Conservation (phyloP, 2,888 invertebrate species). For the Sminthurides aquaticus region DNA sequence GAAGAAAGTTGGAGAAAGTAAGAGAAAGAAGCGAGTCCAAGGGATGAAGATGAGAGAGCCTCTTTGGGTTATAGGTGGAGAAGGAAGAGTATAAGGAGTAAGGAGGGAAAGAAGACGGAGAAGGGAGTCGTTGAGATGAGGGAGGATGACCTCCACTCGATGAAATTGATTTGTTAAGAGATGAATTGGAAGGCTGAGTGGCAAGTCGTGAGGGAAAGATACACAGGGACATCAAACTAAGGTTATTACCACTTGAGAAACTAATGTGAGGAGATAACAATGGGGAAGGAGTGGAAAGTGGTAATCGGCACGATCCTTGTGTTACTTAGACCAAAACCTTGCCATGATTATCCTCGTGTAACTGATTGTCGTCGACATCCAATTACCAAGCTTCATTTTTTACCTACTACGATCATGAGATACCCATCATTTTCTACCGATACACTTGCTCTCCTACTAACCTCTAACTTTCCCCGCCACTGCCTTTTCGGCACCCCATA, state of each 20-base stretch:
- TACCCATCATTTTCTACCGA: too few species aligned
- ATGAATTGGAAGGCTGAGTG: constrained; percentile 19
- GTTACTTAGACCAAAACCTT: constrained; percentile 8
- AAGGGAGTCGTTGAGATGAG: background rate
- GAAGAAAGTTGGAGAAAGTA: background rate
- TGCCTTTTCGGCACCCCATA: too few species aligned
- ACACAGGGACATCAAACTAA: constrained; percentile 29
- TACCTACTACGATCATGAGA: too few species aligned
- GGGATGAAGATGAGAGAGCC: too few species aligned
- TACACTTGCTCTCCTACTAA: too few species aligned
- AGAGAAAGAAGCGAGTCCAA: background rate
- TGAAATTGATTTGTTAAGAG: constrained; percentile 22
- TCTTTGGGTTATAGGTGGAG: too few species aligned
- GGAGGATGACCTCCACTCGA: constrained; percentile 5
- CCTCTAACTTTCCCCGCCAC: too few species aligned
- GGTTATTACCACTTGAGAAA: constrained; percentile 41
- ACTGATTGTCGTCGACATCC: constrained; percentile 33
- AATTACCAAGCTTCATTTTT: constrained; percentile 43
- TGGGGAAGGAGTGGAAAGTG: constrained; percentile 40
- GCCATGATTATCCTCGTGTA: constrained; percentile 3
- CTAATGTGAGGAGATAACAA: constrained; percentile 42
- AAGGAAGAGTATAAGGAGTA: constrained; percentile 6
- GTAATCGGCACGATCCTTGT: constrained; percentile 42
- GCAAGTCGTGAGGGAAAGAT: constrained; percentile 14
- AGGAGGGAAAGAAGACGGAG: background rate